phyloP scores from a whole-genome alignment of 2,888 invertebrate genomes.

The Plusia festucae region DNA sequence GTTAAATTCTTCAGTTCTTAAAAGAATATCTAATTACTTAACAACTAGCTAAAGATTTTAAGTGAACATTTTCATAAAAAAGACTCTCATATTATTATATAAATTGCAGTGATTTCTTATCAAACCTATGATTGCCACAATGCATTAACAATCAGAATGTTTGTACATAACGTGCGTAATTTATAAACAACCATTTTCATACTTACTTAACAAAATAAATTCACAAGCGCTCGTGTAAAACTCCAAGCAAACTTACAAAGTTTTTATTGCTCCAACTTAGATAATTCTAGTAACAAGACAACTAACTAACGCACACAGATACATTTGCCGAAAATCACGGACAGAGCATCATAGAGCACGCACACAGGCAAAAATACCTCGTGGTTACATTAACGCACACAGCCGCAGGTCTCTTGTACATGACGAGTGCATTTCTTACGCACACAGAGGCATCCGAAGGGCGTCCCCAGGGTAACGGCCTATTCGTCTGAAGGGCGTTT shows the following conservation, averaged over 20 bases:
- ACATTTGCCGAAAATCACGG: constrained; percentile 19
- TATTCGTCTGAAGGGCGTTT: constrained; percentile 65
- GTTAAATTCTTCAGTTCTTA: too few species aligned
- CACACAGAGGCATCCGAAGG: constrained; percentile 45
- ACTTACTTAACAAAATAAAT: background rate
- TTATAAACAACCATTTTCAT: background rate
- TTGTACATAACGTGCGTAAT: background rate
- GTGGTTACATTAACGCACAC: constrained; percentile 18
- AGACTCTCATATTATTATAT: too few species aligned
- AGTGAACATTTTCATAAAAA: too few species aligned
- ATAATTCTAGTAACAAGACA: constrained; percentile 37
- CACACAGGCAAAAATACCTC: background rate
- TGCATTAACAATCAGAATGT: background rate
- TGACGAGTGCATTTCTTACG: constrained; percentile 50
- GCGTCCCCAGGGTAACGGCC: constrained; percentile 60
- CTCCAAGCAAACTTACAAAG: background rate
- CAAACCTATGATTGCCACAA: too few species aligned
- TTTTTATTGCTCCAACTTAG: constrained; percentile 8
- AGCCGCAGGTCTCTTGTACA: background rate
- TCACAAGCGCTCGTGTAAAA: background rate
- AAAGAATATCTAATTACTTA: too few species aligned
- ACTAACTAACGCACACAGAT: constrained; percentile 29
- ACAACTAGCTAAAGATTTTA: too few species aligned
- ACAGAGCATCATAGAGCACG: constrained; percentile 22
- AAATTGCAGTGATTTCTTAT: too few species aligned